Conservation (phyloP, 2,113 vertebrate genomes). For the Amphiprion ocellaris region DNA sequence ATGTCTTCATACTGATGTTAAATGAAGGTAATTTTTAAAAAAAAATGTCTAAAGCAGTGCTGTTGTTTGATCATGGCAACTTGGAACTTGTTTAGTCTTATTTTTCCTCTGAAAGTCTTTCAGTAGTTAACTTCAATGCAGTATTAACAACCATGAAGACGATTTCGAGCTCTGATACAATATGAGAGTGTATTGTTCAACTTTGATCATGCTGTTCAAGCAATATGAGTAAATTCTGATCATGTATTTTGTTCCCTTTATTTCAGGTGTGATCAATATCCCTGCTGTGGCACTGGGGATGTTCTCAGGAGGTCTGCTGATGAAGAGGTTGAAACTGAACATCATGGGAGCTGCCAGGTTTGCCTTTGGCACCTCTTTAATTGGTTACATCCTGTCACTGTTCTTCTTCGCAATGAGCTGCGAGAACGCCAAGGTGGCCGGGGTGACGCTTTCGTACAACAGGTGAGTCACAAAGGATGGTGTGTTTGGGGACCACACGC, state of each 20-base stretch:
- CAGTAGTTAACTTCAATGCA: background rate
- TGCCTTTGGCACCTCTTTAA: conserved; percentile 83
- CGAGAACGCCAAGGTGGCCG: conserved; percentile 89
- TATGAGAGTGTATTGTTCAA: background rate
- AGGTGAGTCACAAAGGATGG: conserved; percentile 82
- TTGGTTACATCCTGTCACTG: conserved; percentile 87
- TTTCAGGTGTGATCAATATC: conserved; percentile 90
- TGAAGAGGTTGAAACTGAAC: conserved; percentile 94
- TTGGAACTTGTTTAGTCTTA: background rate
- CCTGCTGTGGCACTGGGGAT: conserved; percentile 91
- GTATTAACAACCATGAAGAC: background rate
- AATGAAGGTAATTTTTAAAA: conserved; percentile 14
- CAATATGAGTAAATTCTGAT: background rate
- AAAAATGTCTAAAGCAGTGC: background rate
- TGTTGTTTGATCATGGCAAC: conserved; percentile 14
- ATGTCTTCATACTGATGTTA: conserved; percentile 36
- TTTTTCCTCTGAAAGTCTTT: conserved; percentile 2
- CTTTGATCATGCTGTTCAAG: background rate
- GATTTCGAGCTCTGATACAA: background rate
- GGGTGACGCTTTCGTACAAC: conserved; percentile 91
- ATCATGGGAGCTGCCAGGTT: conserved; percentile 88
- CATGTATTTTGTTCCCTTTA: background rate
- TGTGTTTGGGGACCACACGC: no score
- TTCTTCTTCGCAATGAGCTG: conserved; percentile 87
- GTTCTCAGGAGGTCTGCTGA: conserved; percentile 91